phyloP scores from a whole-genome alignment of 2,113 vertebrate genomes.

The cat (Felis catus) region F.catus_Fca126_mat1.0 CM031423.1:25220501-25221000 shows the following conservation, averaged over 20 bases:
- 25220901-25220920: background rate
- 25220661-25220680: fast-evolving
- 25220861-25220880: background rate
- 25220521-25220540: background rate
- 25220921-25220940: background rate
- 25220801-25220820: background rate
- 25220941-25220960: background rate
- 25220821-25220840: background rate
- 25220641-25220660: background rate
- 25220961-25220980: background rate
- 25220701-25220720: background rate
- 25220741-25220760: background rate
- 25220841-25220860: background rate
- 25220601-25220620: background rate
- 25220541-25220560: background rate
- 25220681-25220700: background rate
- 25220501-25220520: background rate
- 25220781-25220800: background rate
- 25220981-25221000: background rate
- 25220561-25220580: fast-evolving
- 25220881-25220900: no score
- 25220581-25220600: background rate
- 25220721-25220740: background rate
- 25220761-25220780: background rate
- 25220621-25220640: background rate